Conservation (phyloP, 2,113 vertebrate species). For the Alectura lathami region DNA sequence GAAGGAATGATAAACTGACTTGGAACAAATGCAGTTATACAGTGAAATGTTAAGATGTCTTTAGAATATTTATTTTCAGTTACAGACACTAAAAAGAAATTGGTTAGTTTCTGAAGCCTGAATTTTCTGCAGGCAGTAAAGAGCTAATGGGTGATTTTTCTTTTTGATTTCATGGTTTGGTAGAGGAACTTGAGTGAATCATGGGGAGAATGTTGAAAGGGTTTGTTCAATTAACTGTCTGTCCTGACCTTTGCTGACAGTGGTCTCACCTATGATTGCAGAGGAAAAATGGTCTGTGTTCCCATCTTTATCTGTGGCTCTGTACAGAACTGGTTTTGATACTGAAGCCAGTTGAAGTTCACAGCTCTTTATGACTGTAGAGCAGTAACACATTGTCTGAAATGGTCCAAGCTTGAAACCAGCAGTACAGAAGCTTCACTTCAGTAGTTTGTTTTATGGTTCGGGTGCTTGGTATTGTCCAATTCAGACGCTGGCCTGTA, state of each 20-base stretch:
- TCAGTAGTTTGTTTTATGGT: conserved; percentile 10
- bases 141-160: conserved; percentile 5
- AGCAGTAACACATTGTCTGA: background rate
- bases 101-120: background rate
- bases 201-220: background rate
- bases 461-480: background rate
- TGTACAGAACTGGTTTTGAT: background rate
- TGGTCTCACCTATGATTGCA: background rate
- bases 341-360: background rate
- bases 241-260: background rate
- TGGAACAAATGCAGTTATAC: background rate
- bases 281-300: background rate
- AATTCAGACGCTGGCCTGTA: background rate
- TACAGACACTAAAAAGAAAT: background rate
- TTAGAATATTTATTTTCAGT: background rate
- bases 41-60: background rate
- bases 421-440: background rate
- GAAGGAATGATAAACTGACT: background rate
- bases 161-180: background rate
- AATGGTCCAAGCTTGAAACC: background rate
- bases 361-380: background rate
- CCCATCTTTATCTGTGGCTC: background rate
- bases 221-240: background rate
- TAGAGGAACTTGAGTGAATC: background rate
- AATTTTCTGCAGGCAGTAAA: background rate